Evolutionary conservation across 1,140 invertebrate species (phyloP).

Genomic region (Teleogryllus occipitalis): DNA sequence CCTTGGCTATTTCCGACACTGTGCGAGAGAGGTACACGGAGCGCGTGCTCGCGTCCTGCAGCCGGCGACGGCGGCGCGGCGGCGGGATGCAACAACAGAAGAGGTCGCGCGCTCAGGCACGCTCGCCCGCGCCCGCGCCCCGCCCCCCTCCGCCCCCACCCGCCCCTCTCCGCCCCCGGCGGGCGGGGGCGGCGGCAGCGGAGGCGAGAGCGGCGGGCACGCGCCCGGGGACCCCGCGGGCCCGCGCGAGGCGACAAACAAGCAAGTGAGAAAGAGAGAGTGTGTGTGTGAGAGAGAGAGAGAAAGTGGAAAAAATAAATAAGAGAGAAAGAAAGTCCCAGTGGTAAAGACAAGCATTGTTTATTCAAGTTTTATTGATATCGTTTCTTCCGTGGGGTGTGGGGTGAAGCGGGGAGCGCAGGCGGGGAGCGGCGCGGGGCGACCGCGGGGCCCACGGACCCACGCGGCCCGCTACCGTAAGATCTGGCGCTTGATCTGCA

Average conservation of each 20-base stretch:
- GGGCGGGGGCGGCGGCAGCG: conserved; percentile 1
- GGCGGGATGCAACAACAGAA: not conserved
- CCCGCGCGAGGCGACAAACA: no score
- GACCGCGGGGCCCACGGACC: no score
- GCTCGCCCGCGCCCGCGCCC: no score
- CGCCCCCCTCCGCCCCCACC: no score
- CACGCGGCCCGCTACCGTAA: not conserved
- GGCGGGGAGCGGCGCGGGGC: no score
- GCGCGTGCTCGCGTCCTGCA: conserved; percentile 15
- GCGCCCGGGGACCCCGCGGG: no score
- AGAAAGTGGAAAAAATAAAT: no score
- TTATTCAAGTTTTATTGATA: conserved; percentile 6
- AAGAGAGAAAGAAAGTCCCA: no score
- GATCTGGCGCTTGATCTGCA: not conserved
- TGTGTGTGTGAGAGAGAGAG: no score
- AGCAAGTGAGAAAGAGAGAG: no score
- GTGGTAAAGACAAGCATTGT: not conserved
- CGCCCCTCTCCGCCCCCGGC: not conserved
- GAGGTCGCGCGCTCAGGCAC: not conserved
- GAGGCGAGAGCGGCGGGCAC: not conserved
- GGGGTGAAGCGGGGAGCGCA: not conserved
- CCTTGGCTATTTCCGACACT: conserved; percentile 21
- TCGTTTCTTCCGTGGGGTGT: not conserved
- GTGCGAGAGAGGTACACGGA: conserved; percentile 17
- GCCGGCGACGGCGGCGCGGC: not conserved